Percentiles rank a stretch among this genome's conserved stretches.
phyloP scores from a whole-genome alignment of 2,113 vertebrate genomes.

The Hemicordylus capensis region DNA sequence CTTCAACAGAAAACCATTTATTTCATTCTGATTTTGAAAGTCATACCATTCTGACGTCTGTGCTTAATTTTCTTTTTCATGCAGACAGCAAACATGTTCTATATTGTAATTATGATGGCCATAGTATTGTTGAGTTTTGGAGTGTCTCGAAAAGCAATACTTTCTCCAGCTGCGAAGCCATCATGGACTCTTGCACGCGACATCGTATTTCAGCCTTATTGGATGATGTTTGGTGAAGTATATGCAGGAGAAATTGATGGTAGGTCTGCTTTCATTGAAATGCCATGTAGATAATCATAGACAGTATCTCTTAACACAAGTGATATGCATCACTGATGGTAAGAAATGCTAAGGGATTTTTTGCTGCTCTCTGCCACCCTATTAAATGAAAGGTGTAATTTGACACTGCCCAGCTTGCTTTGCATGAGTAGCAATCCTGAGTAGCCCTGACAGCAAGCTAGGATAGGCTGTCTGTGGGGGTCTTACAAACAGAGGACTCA shows the following conservation, averaged over 20 bases:
- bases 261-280: conserved; percentile 65
- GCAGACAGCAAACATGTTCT: conserved; percentile 97
- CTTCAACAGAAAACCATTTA: neutral
- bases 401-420: neutral
- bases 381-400: neutral
- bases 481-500: no score
- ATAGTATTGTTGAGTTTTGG: conserved; percentile 95
- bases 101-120: conserved; percentile 97
- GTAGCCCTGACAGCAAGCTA: no score
- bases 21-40: neutral
- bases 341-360: neutral
- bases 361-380: neutral
- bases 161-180: conserved; percentile 87
- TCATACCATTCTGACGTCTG: neutral
- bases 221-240: conserved; percentile 98
- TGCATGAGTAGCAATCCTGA: neutral
- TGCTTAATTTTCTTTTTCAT: conserved; percentile 17
- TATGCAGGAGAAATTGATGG: conserved; percentile 91
- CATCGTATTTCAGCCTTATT: conserved; percentile 94
- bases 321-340: neutral
- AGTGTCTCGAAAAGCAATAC: conserved; percentile 92
- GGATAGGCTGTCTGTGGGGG: no score
- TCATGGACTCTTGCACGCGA: conserved; percentile 91
- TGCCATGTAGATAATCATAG: neutral
- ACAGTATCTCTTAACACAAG: neutral